A percentile compares a stretch with the other conserved stretches of the same genome.
These are phyloP conservation scores for Pterocles orientalis DNA, from an alignment of 2,113 vertebrate genomes.

Conservation along the genomic window DNA sequence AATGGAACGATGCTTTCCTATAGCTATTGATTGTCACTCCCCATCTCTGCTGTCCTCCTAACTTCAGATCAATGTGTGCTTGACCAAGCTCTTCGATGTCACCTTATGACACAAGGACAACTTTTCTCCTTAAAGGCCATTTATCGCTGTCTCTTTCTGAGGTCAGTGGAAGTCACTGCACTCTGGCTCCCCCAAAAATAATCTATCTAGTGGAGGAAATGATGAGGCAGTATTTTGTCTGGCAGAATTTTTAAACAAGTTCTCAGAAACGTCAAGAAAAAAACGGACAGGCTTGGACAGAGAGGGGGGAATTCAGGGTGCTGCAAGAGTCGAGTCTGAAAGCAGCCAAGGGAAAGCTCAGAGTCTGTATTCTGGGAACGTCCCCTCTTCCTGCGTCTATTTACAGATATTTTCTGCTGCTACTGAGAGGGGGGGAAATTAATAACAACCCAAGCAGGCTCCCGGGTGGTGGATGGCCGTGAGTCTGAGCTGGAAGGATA, in stretches of 20 bases:
- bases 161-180: conserved; percentile 48
- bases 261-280: neutral
- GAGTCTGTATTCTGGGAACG: conserved; percentile 40
- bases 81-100: conserved; percentile 53
- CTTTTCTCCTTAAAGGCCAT: conserved; percentile 41
- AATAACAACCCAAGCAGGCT: conserved; percentile 52
- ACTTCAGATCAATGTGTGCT: conserved; percentile 57
- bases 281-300: neutral
- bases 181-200: neutral
- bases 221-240: conserved; percentile 32
- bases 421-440: neutral
- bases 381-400: conserved; percentile 12
- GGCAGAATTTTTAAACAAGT: conserved; percentile 49
- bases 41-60: conserved; percentile 43
- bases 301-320: neutral
- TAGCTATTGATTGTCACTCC: conserved; percentile 39
- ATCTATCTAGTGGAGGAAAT: conserved; percentile 39
- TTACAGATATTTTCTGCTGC: conserved; percentile 2
- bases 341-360: conserved; percentile 4
- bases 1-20: conserved; percentile 36
- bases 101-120: conserved; percentile 42
- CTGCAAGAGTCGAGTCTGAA: conserved; percentile 10
- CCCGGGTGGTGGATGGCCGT: conserved; percentile 7
- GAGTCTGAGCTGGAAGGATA: conserved; percentile 57
- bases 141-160: conserved; percentile 60